These are phyloP conservation scores for Melospiza melodia DNA, from an alignment of 2,113 vertebrate species.

Conservation along the genomic window DNA sequence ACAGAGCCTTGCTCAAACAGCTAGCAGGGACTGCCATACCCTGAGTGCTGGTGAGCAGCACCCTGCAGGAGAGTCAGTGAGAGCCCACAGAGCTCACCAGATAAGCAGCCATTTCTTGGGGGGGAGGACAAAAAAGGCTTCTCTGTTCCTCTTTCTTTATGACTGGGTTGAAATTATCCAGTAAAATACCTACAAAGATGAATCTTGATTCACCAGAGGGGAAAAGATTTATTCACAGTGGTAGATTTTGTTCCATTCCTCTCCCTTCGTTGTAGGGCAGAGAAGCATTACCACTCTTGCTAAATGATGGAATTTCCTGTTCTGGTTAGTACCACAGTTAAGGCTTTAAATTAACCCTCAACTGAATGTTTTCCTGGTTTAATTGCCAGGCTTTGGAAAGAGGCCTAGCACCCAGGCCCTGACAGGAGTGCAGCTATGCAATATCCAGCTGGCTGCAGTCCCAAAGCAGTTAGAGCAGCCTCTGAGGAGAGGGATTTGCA, in stretches of 20 bases:
- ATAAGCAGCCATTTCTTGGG: not conserved
- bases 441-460: slow-evolving; percentile 38
- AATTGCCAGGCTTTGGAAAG: slow-evolving; percentile 49
- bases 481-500: slow-evolving; percentile 23
- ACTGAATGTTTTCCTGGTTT: slow-evolving; percentile 12
- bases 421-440: slow-evolving; percentile 30
- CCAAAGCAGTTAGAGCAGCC: not conserved
- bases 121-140: not conserved
- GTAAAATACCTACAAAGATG: not conserved
- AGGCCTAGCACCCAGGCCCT: slow-evolving; percentile 31
- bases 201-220: not conserved
- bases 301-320: slow-evolving; percentile 48
- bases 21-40: not conserved
- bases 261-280: not conserved
- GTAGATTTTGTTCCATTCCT: not conserved
- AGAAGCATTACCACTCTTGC: not conserved
- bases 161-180: not conserved
- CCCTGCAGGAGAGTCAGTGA: not conserved
- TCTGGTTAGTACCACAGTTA: slow-evolving; percentile 12
- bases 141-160: not conserved
- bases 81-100: not conserved
- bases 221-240: not conserved
- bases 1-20: not conserved
- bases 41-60: not conserved
- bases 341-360: slow-evolving; percentile 45